Evolutionary conservation across 1,140 invertebrate genomes (phyloP).

Genomic region (Drosophila watanabei): DNA sequence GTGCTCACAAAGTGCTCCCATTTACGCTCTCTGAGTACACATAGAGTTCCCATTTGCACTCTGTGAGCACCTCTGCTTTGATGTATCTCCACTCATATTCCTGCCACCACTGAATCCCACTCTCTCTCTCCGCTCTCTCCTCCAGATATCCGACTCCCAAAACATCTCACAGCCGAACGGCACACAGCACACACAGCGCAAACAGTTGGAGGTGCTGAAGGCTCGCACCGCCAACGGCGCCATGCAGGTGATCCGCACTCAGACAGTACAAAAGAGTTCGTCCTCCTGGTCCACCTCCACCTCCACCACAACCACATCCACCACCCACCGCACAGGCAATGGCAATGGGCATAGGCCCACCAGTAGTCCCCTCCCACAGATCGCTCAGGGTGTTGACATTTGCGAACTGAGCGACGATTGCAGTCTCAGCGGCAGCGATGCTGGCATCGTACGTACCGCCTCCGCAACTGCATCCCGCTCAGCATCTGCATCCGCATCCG

Average conservation of each 20-base stretch:
- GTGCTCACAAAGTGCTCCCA: neutral
- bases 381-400: slow-evolving; percentile 71
- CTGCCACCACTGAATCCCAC: slow-evolving; percentile 62
- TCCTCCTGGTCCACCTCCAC: slow-evolving; percentile 86
- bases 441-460: slow-evolving; percentile 53
- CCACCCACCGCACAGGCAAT: slow-evolving; percentile 44
- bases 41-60: too few species aligned
- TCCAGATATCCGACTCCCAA: slow-evolving; percentile 85
- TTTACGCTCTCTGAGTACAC: too few species aligned
- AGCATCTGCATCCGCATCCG: slow-evolving; percentile 28
- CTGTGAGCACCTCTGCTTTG: neutral
- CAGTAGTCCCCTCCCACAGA: slow-evolving; percentile 7
- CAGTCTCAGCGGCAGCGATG: slow-evolving; percentile 59
- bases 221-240: slow-evolving; percentile 86
- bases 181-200: slow-evolving; percentile 86
- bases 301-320: slow-evolving; percentile 69
- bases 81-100: slow-evolving; percentile 46
- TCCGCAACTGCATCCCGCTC: slow-evolving; percentile 21
- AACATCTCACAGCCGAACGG: slow-evolving; percentile 85
- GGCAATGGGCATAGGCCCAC: slow-evolving; percentile 9
- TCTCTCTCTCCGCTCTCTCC: slow-evolving; percentile 52
- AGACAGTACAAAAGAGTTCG: slow-evolving; percentile 86
- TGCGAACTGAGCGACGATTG: slow-evolving; percentile 69
- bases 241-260: slow-evolving; percentile 87
- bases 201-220: slow-evolving; percentile 87